phyloP scores from a whole-genome alignment of 2,888 invertebrate genomes.

The Amphipoea lucens region DNA sequence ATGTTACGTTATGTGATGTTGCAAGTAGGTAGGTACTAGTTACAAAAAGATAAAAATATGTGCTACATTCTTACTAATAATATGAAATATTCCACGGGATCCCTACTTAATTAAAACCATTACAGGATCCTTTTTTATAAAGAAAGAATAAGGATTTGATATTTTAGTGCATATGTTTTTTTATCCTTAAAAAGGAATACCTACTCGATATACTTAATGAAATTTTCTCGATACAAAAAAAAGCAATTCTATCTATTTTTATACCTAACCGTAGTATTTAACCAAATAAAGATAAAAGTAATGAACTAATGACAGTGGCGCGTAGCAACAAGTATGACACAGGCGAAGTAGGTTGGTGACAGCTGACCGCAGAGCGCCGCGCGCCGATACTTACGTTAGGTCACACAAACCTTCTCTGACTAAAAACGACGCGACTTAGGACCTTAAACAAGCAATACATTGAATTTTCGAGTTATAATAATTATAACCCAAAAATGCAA shows the following conservation, averaged over 20 bases:
- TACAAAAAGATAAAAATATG: too few relatives aligned
- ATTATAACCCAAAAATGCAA: too few relatives aligned
- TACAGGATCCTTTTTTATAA: too few relatives aligned
- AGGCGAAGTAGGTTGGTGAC: not conserved
- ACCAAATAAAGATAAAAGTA: not conserved
- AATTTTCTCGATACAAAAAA: not conserved
- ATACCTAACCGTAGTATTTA: not conserved
- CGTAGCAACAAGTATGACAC: conserved; percentile 10
- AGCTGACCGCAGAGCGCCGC: not conserved
- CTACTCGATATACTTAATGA: not conserved
- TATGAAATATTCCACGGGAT: not conserved
- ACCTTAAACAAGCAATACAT: not conserved
- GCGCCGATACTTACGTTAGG: too few relatives aligned
- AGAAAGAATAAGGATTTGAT: too few relatives aligned
- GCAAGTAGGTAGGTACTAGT: not conserved
- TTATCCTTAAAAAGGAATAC: not conserved
- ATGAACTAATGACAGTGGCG: not conserved
- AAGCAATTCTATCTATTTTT: not conserved
- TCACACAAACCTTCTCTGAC: conserved; percentile 3
- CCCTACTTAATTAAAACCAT: not conserved
- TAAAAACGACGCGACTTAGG: not conserved
- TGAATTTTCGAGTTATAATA: conserved; percentile 1
- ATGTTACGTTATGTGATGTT: not conserved
- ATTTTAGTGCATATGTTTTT: not conserved
- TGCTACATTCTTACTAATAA: not conserved